Evolutionary conservation across 30 jellyfish, hydroid and myxozoan genomes (phyloP).

Genomic region (Nemopilema nomurai): DNA sequence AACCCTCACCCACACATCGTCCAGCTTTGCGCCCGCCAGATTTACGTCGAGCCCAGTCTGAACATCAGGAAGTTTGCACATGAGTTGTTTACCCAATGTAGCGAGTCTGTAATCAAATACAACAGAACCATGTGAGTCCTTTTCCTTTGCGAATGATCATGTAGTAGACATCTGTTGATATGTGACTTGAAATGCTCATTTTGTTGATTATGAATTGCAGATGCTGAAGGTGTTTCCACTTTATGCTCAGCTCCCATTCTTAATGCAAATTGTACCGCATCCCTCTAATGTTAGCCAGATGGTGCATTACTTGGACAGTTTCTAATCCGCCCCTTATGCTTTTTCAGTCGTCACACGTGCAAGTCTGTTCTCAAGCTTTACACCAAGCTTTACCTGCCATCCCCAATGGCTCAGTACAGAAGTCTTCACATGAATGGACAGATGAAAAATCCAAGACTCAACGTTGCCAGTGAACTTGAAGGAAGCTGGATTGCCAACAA

Average conservation of each 20-base stretch:
- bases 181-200: not conserved
- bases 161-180: too few relatives aligned
- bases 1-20: conserved; percentile 56
- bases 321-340: too few relatives aligned
- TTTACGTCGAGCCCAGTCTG: conserved; percentile 45
- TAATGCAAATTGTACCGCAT: too few relatives aligned
- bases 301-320: too few relatives aligned
- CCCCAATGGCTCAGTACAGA: conserved; percentile 33
- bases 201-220: too few relatives aligned
- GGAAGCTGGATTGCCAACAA: conserved; percentile 36
- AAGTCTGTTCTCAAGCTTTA: conserved; percentile 24
- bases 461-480: conserved; percentile 22
- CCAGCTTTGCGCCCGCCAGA: conserved; percentile 44
- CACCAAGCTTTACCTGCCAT: conserved; percentile 30
- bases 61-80: conserved; percentile 50
- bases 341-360: conserved; percentile 50
- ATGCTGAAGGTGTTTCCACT: too few relatives aligned
- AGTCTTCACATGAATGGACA: not conserved
- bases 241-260: too few relatives aligned
- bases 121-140: conserved; percentile 13
- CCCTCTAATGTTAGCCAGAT: too few relatives aligned
- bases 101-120: conserved; percentile 20
- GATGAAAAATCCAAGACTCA: not conserved
- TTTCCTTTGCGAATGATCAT: not conserved
- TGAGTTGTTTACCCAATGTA: conserved; percentile 19